Percentiles rank a stretch among this genome's conserved stretches.
phyloP scores from a whole-genome alignment of 2,797 vertebrate genomes.

The Bucorvus abyssinicus region DNA sequence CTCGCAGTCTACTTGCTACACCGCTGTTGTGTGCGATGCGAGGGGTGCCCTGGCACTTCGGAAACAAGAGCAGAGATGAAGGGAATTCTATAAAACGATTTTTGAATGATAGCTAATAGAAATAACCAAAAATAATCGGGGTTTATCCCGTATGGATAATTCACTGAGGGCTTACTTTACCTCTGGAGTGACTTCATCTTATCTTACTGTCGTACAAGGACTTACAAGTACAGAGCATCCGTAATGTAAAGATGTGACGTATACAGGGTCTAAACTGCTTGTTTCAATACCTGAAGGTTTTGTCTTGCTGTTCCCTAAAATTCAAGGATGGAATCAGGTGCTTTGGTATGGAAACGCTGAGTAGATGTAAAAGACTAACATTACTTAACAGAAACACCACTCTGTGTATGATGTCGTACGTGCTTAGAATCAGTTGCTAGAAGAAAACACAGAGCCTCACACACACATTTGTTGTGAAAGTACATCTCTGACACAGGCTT shows the following conservation, averaged over 20 bases:
- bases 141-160: background rate
- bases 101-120: background rate
- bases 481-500: accelerated
- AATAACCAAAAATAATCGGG: background rate
- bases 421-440: background rate
- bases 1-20: accelerated
- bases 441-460: background rate
- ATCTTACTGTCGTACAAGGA: background rate
- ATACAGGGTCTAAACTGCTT: background rate
- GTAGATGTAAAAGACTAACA: background rate
- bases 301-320: background rate
- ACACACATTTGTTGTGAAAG: background rate
- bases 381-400: background rate
- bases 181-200: background rate
- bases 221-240: background rate
- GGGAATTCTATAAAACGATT: background rate
- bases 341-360: background rate
- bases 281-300: background rate
- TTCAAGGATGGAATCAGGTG: background rate
- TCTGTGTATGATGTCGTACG: too few species aligned
- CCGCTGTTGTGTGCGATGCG: accelerated
- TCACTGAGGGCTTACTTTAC: background rate
- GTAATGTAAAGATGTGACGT: accelerated
- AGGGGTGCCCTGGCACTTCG: too few species aligned
- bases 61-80: background rate